A percentile compares a stretch with the other conserved stretches of the same genome.
Evolutionary conservation across 2,113 vertebrate genomes (phyloP).

Genomic region (Catharus fuscescens): DNA sequence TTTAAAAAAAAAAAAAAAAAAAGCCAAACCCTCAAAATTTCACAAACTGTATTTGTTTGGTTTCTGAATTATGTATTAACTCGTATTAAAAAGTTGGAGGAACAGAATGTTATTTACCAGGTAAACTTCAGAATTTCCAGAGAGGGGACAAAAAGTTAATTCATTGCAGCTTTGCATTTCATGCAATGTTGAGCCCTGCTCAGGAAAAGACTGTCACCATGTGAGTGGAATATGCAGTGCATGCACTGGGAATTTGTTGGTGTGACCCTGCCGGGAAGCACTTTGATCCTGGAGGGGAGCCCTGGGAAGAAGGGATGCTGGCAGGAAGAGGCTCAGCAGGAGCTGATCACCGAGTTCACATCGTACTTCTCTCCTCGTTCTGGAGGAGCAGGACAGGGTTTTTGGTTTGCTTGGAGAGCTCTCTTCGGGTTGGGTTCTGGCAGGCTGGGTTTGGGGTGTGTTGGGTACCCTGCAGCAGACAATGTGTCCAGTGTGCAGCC

Average conservation of each 20-base stretch:
- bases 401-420: background rate
- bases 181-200: background rate
- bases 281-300: background rate
- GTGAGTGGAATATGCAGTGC: background rate
- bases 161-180: background rate
- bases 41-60: background rate
- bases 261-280: background rate
- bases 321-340: background rate
- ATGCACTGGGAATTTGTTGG: fast-evolving
- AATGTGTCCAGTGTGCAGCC: background rate
- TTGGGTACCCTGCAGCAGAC: background rate
- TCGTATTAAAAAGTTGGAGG: background rate
- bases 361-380: fast-evolving
- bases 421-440: background rate
- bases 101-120: background rate
- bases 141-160: background rate
- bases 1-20: too few species aligned
- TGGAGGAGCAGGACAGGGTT: background rate
- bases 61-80: background rate
- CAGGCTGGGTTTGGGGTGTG: background rate
- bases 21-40: background rate
- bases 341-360: fast-evolving
- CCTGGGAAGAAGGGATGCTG: background rate
- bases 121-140: background rate
- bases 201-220: background rate